phyloP scores from a whole-genome alignment of 2,888 invertebrate genomes.

The Brachypterus glaber region DNA sequence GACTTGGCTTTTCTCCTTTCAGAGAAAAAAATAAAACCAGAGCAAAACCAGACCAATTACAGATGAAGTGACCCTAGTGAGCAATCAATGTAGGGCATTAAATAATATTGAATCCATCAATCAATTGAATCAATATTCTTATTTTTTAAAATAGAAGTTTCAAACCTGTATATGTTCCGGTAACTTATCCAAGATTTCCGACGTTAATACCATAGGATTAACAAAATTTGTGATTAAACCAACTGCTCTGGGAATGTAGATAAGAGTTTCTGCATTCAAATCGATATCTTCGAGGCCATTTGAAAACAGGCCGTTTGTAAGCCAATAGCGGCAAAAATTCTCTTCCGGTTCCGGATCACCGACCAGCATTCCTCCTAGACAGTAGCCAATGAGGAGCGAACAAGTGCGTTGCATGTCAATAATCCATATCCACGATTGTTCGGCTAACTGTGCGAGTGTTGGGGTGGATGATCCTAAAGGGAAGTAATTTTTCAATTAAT shows the following conservation, averaged over 20 bases:
- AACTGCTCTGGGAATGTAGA: too few relatives aligned
- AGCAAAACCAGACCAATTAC: too few relatives aligned
- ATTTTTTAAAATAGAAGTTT: too few relatives aligned
- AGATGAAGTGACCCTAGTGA: too few relatives aligned
- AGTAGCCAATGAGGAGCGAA: slow-evolving; percentile 50
- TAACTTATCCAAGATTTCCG: slow-evolving; percentile 22
- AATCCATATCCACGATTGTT: slow-evolving; percentile 48
- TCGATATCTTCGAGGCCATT: slow-evolving; percentile 32
- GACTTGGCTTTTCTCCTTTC: too few relatives aligned
- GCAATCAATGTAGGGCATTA: too few relatives aligned
- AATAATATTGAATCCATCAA: too few relatives aligned
- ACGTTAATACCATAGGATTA: too few relatives aligned
- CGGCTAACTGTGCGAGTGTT: slow-evolving; percentile 40
- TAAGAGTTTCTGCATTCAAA: slow-evolving; percentile 21
- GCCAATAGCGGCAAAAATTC: slow-evolving; percentile 39
- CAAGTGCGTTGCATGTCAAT: slow-evolving; percentile 51
- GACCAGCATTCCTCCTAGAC: slow-evolving; percentile 48
- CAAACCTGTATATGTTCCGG: slow-evolving; percentile 26
- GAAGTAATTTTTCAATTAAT: slow-evolving; percentile 8
- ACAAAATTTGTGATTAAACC: too few relatives aligned
- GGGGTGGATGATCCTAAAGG: slow-evolving; percentile 43
- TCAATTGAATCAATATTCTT: too few relatives aligned
- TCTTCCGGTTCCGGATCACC: slow-evolving; percentile 43
- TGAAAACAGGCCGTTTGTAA: slow-evolving; percentile 39
- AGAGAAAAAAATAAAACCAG: too few relatives aligned